Evolutionary conservation across 2,113 vertebrate genomes (phyloP).

Genomic region (Ifrita kowaldi): DNA sequence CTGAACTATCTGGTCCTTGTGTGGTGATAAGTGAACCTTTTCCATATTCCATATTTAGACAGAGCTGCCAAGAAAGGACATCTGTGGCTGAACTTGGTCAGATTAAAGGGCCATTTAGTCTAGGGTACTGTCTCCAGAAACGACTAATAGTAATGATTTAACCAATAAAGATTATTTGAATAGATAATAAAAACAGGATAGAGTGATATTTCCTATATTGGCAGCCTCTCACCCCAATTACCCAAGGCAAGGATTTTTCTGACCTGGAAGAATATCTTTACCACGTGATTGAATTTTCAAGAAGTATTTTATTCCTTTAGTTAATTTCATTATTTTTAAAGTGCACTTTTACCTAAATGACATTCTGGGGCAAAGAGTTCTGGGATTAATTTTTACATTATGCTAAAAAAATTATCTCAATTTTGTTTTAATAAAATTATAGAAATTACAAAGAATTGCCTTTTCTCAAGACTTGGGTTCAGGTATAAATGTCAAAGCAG

Average conservation of each 20-base stretch:
- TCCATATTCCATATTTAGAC: not conserved
- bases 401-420: not conserved
- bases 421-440: not conserved
- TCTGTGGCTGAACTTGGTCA: not conserved
- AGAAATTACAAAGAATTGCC: not conserved
- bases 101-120: not conserved
- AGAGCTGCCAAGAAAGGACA: not conserved
- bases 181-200: not conserved
- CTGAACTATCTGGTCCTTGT: not conserved
- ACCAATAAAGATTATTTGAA: not conserved
- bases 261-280: not conserved
- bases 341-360: not conserved
- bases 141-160: not conserved
- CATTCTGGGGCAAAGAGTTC: not conserved
- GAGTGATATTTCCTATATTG: not conserved
- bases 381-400: not conserved
- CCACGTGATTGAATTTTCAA: rapidly evolving
- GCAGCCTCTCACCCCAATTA: not conserved
- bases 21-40: not conserved
- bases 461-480: not conserved
- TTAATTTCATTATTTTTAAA: not conserved
- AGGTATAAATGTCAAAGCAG: not conserved
- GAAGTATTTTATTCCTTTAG: not conserved
- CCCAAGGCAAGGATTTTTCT: not conserved
- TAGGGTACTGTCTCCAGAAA: not conserved